phyloP scores from a whole-genome alignment of 2,797 vertebrate species.

The Monodelphis domestica region DNA sequence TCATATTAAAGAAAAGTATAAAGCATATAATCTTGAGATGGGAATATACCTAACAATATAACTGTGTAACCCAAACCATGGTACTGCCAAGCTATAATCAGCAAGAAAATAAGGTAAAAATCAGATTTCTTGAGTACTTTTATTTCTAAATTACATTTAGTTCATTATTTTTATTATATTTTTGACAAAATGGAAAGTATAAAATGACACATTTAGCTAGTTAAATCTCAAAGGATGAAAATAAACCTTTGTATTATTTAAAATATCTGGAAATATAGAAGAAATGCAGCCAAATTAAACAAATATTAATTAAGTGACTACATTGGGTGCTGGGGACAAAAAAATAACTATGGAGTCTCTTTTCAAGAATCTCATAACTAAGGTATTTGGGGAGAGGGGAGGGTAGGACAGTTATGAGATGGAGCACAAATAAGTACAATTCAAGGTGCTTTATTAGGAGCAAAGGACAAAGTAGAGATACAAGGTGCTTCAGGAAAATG shows the following conservation, averaged over 20 bases:
- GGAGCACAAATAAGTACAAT: neutral
- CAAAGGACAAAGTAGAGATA: neutral
- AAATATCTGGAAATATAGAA: neutral
- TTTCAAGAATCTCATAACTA: neutral
- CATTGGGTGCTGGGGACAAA: neutral
- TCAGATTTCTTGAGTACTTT: conserved; percentile 47
- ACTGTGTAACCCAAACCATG: neutral
- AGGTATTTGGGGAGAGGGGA: neutral
- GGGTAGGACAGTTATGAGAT: neutral
- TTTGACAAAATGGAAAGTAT: neutral
- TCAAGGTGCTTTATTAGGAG: neutral
- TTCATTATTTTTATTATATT: conserved; percentile 32
- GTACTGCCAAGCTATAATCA: neutral
- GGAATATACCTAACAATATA: neutral
- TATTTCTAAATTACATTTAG: conserved; percentile 26
- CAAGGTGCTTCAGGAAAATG: neutral
- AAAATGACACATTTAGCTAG: neutral
- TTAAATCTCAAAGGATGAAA: neutral
- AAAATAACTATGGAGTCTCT: neutral
- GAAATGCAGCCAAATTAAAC: neutral
- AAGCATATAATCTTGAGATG: neutral
- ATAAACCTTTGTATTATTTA: neutral
- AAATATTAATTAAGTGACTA: neutral
- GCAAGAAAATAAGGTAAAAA: conserved; percentile 14
- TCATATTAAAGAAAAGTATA: neutral